phyloP scores from a whole-genome alignment of 2,888 invertebrate genomes.

The Belgica antarctica region DNA sequence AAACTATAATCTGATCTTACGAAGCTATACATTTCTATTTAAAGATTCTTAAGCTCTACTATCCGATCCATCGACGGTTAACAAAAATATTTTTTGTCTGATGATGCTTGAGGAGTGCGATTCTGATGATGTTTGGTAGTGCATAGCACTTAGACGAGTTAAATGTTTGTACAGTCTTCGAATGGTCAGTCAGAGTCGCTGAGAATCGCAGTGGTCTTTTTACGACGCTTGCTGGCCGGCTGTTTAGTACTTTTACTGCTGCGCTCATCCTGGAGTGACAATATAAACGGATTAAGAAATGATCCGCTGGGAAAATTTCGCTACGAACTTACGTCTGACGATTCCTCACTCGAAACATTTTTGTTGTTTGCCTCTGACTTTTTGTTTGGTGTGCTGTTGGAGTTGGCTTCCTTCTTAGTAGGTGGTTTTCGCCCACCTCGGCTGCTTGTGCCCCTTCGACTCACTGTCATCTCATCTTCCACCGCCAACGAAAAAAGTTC shows the following conservation, averaged over 20 bases:
- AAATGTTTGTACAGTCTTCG: background rate
- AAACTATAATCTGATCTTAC: background rate
- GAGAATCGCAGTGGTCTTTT: slow-evolving; percentile 72
- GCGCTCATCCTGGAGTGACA: slow-evolving; percentile 90
- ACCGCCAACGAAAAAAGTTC: slow-evolving; percentile 82
- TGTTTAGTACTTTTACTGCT: slow-evolving; percentile 69
- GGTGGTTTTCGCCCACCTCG: slow-evolving; percentile 62
- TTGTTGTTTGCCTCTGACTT: slow-evolving; percentile 57
- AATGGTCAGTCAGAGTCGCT: slow-evolving; percentile 85
- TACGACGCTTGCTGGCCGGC: slow-evolving; percentile 86
- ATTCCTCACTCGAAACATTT: slow-evolving; percentile 72
- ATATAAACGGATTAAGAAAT: slow-evolving; percentile 56
- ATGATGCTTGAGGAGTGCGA: background rate
- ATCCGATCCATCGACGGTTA: background rate
- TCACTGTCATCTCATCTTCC: slow-evolving; percentile 74
- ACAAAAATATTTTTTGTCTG: background rate
- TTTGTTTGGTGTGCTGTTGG: slow-evolving; percentile 53
- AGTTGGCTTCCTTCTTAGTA: slow-evolving; percentile 57
- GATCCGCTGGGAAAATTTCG: background rate
- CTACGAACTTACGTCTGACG: slow-evolving; percentile 68
- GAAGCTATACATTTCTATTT: background rate
- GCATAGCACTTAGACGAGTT: background rate
- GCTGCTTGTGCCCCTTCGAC: slow-evolving; percentile 62
- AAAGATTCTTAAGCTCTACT: background rate
- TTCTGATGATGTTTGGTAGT: background rate